Percentiles rank a stretch among this genome's conserved stretches.
These are phyloP conservation scores for Nasonia oneida DNA, from an alignment of 2,888 invertebrate species.

Conservation along the genomic window DNA sequence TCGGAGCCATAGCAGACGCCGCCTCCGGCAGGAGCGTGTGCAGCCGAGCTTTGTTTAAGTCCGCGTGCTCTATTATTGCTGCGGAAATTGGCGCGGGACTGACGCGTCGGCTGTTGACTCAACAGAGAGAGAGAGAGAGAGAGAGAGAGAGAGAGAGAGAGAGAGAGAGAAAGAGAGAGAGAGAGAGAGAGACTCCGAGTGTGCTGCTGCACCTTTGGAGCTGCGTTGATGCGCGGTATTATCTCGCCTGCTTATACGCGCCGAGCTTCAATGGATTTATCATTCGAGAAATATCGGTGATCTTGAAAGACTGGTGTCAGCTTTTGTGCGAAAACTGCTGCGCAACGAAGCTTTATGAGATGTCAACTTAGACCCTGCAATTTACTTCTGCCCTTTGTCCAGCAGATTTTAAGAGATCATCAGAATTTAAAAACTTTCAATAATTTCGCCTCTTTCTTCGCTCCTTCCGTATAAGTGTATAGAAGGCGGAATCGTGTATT, in stretches of 20 bases:
- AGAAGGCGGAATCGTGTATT: neutral
- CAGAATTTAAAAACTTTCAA: neutral
- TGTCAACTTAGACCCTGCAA: too few species aligned
- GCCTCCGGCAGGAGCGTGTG: neutral
- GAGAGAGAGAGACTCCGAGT: neutral
- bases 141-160: neutral
- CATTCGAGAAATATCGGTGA: neutral
- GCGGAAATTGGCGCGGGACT: constrained; percentile 32
- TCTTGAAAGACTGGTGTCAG: neutral
- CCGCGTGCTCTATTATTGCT: constrained; percentile 34
- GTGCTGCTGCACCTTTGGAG: neutral
- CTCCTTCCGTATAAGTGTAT: neutral
- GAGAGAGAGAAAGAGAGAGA: too few species aligned
- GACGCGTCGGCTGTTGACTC: constrained; percentile 9
- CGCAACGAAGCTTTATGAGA: constrained; percentile 17
- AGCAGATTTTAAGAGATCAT: neutral
- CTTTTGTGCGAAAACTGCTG: constrained; percentile 17
- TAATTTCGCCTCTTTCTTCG: neutral
- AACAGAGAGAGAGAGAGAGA: neutral
- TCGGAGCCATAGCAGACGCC: neutral
- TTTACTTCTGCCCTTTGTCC: neutral
- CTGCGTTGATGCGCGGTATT: neutral
- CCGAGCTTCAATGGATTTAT: constrained; percentile 29
- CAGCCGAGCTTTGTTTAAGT: constrained; percentile 1
- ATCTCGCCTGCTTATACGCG: constrained; percentile 27